Evolutionary conservation across 2,888 invertebrate species (phyloP), one percentile per base, ranked within the genome.

Genomic region (Pimpla rufipes): DNA sequence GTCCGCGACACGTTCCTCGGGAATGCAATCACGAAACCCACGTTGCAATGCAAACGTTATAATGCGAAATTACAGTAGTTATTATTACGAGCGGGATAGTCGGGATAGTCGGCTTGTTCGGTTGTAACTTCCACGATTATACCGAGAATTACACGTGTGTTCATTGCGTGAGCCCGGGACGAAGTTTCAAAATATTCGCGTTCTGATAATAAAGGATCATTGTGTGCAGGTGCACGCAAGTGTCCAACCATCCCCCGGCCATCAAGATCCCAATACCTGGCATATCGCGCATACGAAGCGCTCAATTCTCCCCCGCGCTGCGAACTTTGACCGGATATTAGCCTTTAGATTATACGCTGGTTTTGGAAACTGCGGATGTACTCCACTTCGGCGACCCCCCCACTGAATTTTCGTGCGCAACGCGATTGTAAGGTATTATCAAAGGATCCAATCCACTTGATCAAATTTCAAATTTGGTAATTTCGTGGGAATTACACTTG

Each of bases 61-160:
- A 64, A 70, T 62, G 47, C 18, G 23, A 21, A 79, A 71, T 71
- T 71, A 23, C 42, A n/a, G 29, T 55, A 66, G 64, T 76, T 45
- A 21, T 68, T 40, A 23, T 50, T 11, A 64, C 35, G 35, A 45
- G 64, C 16, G 13, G 5, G 7, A 52, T 40, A 62, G 70, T 7
- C 21, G 13, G 47, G 7, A 16, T 13, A 62, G 59, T 2, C 50
- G 40, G 10, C 21, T 40, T 59, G 52, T 52, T 50, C 52, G 18
- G 40, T 70, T 62, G 50, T 68, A 70, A 78, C 52, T 78, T 78
- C 45, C 18, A 37, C 62, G 37, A 78, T 70, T 62, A 70, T 21
- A n/a, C n/a, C n/a, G n/a, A n/a, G 50, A 10, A 52, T 42, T 16
- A 29, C 35, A 78, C 16, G 37, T 16, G 29, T 29, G 37, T 16